Base-by-base conservation (phyloP, 2,113 vertebrate species). In the Sinocyclocheilus grahami region DNA sequence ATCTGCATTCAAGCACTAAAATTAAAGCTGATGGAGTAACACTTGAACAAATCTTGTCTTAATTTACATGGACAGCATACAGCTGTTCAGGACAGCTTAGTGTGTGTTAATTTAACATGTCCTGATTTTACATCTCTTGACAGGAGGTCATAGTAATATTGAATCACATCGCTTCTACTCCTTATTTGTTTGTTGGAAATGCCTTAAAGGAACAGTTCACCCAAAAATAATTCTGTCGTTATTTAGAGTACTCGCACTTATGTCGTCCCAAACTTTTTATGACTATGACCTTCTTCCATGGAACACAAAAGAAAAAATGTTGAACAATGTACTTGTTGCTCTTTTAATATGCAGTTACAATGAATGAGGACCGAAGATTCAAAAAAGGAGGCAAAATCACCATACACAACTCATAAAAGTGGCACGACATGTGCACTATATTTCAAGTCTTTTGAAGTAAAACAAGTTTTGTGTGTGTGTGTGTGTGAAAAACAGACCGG, bases 31-130 rank as follows among this genome's bases (percentile, higher is more conserved):
- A 75, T 74, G 86, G 86, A 88, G 72, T 83, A 60, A 82, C 85
- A 86, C 80, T 76, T 87, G 78, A 7, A 82, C 79, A 85, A 88
- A 85, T 79, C 5, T 16, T 2, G 27, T 78, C 88, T 87, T 83
- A 84, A 85, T 91, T 88, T 90, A 74, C 82, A 80, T 65, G 75
- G 83, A 89, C 77, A 86, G 74, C 82, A 89, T 63, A 85, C 91
- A 91, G 91, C 78, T 93, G 90, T 89, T 89, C 78, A 33, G 83
- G 81, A 83, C 78, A 53, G 86, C 85, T 88, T 88, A 85, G 51
- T 48, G 39, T 86, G 51, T 75, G 62, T 82, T 84, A 62, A 62
- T 48, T 16, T 82, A 58, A 85, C 80, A 69, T 91, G 89, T 90
- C 87, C 84, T 55, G 46, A 77, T 60, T 60, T 60, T 60, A n/a